Evolutionary conservation across 2,888 invertebrate species (phyloP), one percentile per base, ranked within the genome.

Genomic region (Aquatica leii): DNA sequence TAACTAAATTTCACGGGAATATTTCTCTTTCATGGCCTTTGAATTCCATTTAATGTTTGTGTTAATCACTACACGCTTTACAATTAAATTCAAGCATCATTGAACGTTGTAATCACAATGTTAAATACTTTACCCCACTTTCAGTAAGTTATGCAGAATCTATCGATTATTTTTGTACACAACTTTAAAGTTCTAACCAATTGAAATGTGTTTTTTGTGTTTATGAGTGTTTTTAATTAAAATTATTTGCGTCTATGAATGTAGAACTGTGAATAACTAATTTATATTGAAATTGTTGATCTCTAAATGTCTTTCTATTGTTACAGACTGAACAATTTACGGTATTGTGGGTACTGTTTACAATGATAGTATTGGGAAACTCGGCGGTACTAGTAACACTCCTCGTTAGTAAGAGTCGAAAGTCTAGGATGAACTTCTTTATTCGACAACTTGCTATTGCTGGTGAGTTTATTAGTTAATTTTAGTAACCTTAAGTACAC

Each of bases 371-470:
- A 18, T 77, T 88, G 62, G 88, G 88, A 31, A 90, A 90, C 77
- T 83, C 85, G 9, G 86, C 87, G 1, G 89, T 90, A 0, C 78
- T 90, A 21, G 82, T 85, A 3, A 86, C 88, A 17, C 83, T 89
- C 31, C 77, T 86, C 49, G 80, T 87, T 63, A 86, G 86, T 69
- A 87, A 88, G 73, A 84, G 84, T 64, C 80, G 87, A 64, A 88
- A 88, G 74, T 88, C 88, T n/a, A 80, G 89, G 61, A 89, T 89
- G 88, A 89, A 89, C 77, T 89, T 88, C 79, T 90, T 89, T 82
- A 89, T 90, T 68, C 85, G 86, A 81, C 88, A 90, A 73, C 81
- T 90, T 20, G 90, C 90, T 0, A 83, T 89, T 51, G 88, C 88
- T 72, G 89, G 89, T 88, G 81, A 82, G 82, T 59, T 41, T 31